Conservation (phyloP, 2,797 vertebrate genomes). For the Astyanax mexicanus region DNA sequence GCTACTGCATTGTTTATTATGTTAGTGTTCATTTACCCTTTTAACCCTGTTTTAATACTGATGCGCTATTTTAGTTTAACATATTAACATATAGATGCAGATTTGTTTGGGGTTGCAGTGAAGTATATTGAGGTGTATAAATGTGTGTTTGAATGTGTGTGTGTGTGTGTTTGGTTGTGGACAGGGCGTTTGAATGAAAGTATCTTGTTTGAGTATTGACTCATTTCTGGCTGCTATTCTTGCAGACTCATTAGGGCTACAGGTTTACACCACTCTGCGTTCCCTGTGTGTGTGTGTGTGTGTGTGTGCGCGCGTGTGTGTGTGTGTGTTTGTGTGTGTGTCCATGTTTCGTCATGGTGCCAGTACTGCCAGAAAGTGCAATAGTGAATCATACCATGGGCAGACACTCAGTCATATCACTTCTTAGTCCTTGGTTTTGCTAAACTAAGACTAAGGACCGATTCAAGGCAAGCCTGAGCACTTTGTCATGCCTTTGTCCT, state of each 20-base stretch:
- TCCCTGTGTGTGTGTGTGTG: neutral
- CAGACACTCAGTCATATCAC: conserved; percentile 72
- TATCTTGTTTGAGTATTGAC: neutral
- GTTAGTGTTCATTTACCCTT: too few relatives aligned
- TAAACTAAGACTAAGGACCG: conserved; percentile 37
- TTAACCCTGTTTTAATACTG: too few relatives aligned
- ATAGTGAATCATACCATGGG: conserved; percentile 72
- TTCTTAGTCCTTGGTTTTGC: conserved; percentile 64
- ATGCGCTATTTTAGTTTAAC: too few relatives aligned
- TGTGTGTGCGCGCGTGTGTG: too few relatives aligned
- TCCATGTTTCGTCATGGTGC: conserved; percentile 63
- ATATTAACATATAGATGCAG: neutral
- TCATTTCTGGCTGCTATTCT: conserved; percentile 17
- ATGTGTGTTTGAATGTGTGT: conserved; percentile 4
- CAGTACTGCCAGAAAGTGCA: conserved; percentile 68
- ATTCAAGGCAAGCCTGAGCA: conserved; percentile 56
- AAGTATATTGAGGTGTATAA: neutral
- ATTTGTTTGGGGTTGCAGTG: neutral
- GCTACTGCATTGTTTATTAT: too few relatives aligned
- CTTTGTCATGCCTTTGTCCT: conserved; percentile 71
- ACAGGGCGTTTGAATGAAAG: neutral
- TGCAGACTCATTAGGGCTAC: conserved; percentile 44
- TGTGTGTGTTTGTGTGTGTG: conserved; percentile 36
- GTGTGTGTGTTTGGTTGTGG: neutral
- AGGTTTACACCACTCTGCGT: conserved; percentile 6